Percentiles rank a stretch among this genome's conserved stretches.
phyloP scores from a whole-genome alignment of 2,888 invertebrate species.

The Sinopyrophorus schimmeli region DNA sequence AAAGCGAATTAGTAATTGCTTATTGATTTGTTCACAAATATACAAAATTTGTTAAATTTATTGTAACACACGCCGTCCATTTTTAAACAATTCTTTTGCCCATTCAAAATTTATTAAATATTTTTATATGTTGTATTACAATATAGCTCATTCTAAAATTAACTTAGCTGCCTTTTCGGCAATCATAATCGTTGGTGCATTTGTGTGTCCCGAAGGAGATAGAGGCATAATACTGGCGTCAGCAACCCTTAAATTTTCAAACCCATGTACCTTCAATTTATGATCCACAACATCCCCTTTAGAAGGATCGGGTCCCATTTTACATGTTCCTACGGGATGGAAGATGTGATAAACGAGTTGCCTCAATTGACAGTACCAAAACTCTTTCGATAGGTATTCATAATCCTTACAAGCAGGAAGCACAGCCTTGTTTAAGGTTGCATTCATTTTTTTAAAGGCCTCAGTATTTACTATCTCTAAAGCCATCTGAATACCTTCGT shows the following conservation, averaged over 20 bases:
- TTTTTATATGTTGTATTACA: too few species aligned
- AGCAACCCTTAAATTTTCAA: conserved; percentile 56
- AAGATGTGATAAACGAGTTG: conserved; percentile 55
- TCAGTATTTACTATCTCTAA: conserved; percentile 52
- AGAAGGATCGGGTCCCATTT: conserved; percentile 58
- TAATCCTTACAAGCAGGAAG: conserved; percentile 56
- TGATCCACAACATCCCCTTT: conserved; percentile 60
- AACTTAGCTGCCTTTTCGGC: conserved; percentile 58
- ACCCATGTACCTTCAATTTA: conserved; percentile 57
- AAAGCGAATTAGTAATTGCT: too few species aligned
- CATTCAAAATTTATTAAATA: too few species aligned
- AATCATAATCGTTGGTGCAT: conserved; percentile 59
- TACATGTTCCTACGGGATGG: conserved; percentile 59
- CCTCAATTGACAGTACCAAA: conserved; percentile 57
- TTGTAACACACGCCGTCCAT: too few species aligned
- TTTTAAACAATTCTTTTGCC: too few species aligned
- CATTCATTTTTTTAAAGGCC: conserved; percentile 63
- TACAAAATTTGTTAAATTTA: too few species aligned
- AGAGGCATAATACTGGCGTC: conserved; percentile 61
- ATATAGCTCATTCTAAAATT: too few species aligned
- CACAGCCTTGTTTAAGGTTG: conserved; percentile 58
- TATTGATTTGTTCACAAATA: too few species aligned
- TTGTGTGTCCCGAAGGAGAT: conserved; percentile 58
- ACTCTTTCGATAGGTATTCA: conserved; percentile 51
- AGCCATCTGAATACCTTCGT: conserved; percentile 59